Evolutionary conservation across 2,888 invertebrate species (phyloP).

Genomic region (Scrobipalpa atriplicella): DNA sequence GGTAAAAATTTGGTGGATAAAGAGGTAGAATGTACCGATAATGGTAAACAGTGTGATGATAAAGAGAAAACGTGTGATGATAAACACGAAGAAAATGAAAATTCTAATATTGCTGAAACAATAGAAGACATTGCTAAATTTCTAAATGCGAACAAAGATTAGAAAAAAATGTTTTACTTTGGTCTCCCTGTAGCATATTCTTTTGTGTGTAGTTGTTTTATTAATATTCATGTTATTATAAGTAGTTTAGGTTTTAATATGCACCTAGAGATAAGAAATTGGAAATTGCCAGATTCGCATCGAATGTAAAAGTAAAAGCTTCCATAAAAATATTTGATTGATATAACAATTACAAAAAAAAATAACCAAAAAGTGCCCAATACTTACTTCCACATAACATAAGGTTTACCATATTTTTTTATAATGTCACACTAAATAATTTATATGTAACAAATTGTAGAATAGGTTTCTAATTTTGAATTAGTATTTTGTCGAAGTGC

Average conservation of each 20-base stretch:
- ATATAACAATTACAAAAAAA: background rate
- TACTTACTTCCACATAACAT: background rate
- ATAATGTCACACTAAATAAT: no score
- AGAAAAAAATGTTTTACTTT: background rate
- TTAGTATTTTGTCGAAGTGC: no score
- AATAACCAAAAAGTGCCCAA: background rate
- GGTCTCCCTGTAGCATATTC: background rate
- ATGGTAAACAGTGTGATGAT: background rate
- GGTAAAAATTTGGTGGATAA: background rate
- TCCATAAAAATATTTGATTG: background rate
- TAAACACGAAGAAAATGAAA: slow-evolving; percentile 19
- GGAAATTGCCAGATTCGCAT: background rate
- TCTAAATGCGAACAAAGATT: slow-evolving; percentile 19
- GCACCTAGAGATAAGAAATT: slow-evolving; percentile 5
- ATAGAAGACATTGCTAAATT: slow-evolving; percentile 14
- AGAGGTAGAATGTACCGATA: background rate
- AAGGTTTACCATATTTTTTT: no score
- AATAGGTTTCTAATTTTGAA: no score
- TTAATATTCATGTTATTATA: background rate
- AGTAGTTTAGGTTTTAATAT: slow-evolving; percentile 8
- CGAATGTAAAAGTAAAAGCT: background rate
- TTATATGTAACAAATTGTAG: no score
- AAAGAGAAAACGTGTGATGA: background rate
- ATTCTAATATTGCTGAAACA: slow-evolving; percentile 11
- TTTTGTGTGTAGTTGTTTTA: background rate